Evolutionary conservation across 2,797 vertebrate species (phyloP), one percentile per base, ranked within the genome.

Genomic region (Dendrocincla tyrannina): DNA sequence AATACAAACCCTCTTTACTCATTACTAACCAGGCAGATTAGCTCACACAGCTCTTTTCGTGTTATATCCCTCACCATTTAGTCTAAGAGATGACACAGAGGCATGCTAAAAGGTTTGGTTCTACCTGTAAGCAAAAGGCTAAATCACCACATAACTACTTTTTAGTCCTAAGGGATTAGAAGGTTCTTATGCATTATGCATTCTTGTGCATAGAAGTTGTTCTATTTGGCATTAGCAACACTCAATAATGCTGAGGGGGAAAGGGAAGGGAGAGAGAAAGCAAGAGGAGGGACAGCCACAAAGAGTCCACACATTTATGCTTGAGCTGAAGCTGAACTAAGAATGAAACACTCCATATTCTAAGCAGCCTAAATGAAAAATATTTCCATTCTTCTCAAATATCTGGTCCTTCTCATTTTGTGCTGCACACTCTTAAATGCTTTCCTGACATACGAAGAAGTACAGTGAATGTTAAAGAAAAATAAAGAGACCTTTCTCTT

Each of bases 1-100:
- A 94, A 95, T 18, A 97, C 2, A 82, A 84, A 76, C 11, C 32
- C 77, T 86, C 66, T 93, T 88, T 75, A 68, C 52, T 74, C 74
- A 39, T 3, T 82, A 84, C 74, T 89, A 83, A 87, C 32, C 15
- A 79, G 72, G 78, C 74, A 87, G 59, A 92, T 87, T 8, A 85
- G 74, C 64, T 87, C 84, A 35, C 44, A 46, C 74, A 84, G 88
- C 47, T 62, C 92, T 85, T 87, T 94, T 87, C 44, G 32, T 9
- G 11, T 30, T 39, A 24, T 18, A 42, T 70, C 80, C 53, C 35
- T 58, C 89, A 87, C 42, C 88, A 70, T 23, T 93, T 82, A 85
- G 52, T 25, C 84, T 74, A 82, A 69, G 0, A 70, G 37, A 55
- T 42, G 64, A 62, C 70, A 52, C 2, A 55, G 47, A 82, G 19